Conservation (phyloP, 2,797 vertebrate genomes). For the Hafferia zeledoni region DNA sequence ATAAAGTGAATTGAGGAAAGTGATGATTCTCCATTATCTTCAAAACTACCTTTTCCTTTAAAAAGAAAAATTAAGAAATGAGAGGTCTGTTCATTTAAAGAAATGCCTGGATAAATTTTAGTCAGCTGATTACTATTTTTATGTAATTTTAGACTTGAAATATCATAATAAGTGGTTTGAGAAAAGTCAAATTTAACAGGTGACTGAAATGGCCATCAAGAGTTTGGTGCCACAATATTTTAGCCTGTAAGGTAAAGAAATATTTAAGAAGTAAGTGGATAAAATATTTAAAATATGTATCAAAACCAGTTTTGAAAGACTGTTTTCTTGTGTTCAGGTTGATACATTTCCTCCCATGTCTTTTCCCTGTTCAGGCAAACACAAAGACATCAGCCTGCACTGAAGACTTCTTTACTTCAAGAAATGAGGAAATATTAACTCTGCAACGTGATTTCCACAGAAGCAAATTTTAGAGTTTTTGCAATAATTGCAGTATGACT, state of each 20-base stretch:
- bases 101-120: not conserved
- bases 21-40: not conserved
- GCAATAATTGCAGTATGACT: not conserved
- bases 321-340: not conserved
- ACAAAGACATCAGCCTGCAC: not conserved
- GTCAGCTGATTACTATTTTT: not conserved
- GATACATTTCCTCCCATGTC: not conserved
- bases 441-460: not conserved
- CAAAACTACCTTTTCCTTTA: not conserved
- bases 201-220: not conserved
- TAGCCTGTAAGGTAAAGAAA: not conserved
- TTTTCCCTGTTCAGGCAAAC: not conserved
- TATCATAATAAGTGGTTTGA: not conserved
- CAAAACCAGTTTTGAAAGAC: not conserved
- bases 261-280: not conserved
- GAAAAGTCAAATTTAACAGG: not conserved
- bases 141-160: not conserved
- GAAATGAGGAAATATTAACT: not conserved
- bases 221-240: not conserved
- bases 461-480: not conserved
- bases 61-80: not conserved
- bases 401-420: not conserved
- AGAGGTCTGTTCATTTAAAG: not conserved
- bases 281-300: not conserved
- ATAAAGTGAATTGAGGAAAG: not conserved